Evolutionary conservation across 1,140 invertebrate genomes (phyloP).

Genomic region (Mycetomoellerius zeteki): DNA sequence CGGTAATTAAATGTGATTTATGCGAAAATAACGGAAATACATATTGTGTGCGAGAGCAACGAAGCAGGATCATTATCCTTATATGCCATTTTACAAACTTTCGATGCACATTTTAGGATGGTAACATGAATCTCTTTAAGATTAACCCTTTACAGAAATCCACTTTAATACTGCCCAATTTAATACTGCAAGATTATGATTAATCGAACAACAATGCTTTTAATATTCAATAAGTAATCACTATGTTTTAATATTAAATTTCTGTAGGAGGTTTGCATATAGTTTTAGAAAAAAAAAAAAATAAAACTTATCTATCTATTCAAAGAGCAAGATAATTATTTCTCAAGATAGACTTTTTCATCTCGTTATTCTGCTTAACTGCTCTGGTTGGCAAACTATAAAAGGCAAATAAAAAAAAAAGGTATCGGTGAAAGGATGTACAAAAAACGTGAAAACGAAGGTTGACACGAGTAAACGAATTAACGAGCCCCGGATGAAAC

Average conservation of each 20-base stretch:
- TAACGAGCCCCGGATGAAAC: conserved; percentile 62
- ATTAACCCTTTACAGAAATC: no score
- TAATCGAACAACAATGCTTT: no score
- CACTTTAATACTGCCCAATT: no score
- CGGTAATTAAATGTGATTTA: conserved; percentile 62
- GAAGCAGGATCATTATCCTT: not conserved
- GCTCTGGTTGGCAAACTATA: conserved; percentile 7
- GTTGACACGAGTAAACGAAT: conserved; percentile 62
- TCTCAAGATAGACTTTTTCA: not conserved
- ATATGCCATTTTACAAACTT: not conserved
- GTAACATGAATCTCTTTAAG: not conserved
- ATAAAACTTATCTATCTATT: not conserved
- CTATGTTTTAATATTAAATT: no score
- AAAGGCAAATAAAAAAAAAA: not conserved
- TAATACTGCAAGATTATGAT: no score
- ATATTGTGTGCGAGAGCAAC: conserved; percentile 5
- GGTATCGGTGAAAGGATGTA: conserved; percentile 27
- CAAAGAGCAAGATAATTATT: not conserved
- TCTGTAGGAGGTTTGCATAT: no score
- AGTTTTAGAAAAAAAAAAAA: not conserved
- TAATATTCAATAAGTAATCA: no score
- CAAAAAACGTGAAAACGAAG: conserved; percentile 45
- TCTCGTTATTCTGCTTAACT: not conserved
- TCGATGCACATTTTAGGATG: not conserved
- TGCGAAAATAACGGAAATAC: conserved; percentile 57